Conservation (phyloP, 2,113 vertebrate genomes). For the Rhinolophus sinicus region DNA sequence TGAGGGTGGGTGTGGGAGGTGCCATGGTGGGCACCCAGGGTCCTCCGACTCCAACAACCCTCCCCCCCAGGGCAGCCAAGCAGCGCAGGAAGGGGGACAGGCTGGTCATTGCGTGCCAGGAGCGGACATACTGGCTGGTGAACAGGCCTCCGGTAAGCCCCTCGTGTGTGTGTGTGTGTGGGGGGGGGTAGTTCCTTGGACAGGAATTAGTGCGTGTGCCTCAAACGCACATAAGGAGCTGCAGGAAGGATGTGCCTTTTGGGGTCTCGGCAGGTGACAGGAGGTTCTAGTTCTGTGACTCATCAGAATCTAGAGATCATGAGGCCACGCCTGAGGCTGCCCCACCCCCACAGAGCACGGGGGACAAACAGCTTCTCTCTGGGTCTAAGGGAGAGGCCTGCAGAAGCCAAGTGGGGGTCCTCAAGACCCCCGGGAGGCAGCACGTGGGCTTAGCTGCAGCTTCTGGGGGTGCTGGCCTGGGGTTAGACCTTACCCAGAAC, state of each 20-base stretch:
- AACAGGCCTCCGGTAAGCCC: slow-evolving; percentile 92
- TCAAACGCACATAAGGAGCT: neutral
- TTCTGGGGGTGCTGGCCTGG: neutral
- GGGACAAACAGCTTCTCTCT: neutral
- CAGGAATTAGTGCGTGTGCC: neutral
- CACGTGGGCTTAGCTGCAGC: neutral
- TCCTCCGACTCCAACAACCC: neutral
- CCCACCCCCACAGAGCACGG: neutral
- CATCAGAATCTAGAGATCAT: neutral
- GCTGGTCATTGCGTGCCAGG: slow-evolving; percentile 95
- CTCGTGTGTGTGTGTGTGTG: too few relatives aligned
- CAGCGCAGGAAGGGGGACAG: slow-evolving; percentile 94
- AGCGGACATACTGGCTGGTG: slow-evolving; percentile 96
- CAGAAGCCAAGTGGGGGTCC: neutral
- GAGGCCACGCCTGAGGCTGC: neutral
- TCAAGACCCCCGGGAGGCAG: neutral
- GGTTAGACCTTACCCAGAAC: too few relatives aligned
- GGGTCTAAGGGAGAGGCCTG: neutral
- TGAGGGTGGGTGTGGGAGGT: neutral
- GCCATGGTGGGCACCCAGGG: fast-evolving
- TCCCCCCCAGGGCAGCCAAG: slow-evolving; percentile 91
- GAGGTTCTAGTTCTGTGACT: neutral
- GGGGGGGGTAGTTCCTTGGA: too few relatives aligned
- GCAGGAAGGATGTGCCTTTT: neutral
- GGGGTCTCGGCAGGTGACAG: neutral